Evolutionary conservation across 1,140 invertebrate genomes (phyloP).

Genomic region (Apis florea): DNA sequence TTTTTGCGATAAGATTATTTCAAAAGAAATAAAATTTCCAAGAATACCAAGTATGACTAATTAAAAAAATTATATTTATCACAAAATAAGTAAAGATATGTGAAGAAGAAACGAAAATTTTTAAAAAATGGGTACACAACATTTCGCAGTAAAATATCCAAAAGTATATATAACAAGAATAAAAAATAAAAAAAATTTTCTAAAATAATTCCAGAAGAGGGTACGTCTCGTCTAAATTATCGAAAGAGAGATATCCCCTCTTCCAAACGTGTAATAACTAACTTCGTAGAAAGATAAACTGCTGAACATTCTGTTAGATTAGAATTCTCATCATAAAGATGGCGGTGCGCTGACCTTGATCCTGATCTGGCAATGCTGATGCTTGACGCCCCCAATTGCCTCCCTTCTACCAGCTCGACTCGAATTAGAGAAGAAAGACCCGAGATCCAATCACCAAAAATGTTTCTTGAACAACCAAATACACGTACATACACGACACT

Average conservation of each 20-base stretch:
- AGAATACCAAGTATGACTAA: no score
- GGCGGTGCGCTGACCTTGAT: background rate
- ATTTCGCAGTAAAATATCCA: background rate
- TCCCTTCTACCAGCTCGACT: slow-evolving; percentile 18
- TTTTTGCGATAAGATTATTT: no score
- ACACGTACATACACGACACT: background rate
- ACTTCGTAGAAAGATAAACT: no score
- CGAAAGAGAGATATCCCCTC: no score
- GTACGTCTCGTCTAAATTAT: no score
- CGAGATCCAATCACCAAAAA: background rate
- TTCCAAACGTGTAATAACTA: no score
- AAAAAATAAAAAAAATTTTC: background rate
- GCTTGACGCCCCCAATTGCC: slow-evolving; percentile 17
- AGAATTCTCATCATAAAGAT: background rate
- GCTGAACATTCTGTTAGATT: slow-evolving; percentile 1
- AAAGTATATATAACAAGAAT: no score
- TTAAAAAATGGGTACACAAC: background rate
- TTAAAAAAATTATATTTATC: no score
- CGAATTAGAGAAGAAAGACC: slow-evolving; percentile 15
- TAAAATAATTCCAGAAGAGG: no score
- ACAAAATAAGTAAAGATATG: no score
- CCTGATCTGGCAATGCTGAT: slow-evolving; percentile 4
- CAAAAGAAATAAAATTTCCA: no score
- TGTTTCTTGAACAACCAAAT: background rate
- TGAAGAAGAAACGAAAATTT: background rate